Evolutionary conservation across 2,797 vertebrate genomes (phyloP).

Genomic region (Lepilemur ruficaudatus): DNA sequence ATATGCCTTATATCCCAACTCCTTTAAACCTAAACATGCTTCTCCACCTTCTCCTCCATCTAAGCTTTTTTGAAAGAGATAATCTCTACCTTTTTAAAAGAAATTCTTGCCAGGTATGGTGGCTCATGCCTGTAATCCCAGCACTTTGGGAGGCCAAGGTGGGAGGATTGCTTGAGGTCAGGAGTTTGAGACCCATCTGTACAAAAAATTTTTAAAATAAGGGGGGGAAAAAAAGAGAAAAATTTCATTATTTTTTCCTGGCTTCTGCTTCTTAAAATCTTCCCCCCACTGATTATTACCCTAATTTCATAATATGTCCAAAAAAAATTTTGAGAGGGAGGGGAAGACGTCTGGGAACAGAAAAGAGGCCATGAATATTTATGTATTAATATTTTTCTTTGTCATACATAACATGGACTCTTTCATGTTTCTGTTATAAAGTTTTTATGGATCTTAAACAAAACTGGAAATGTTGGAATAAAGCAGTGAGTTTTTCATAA

Average conservation of each 20-base stretch:
- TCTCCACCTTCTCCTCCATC: background rate
- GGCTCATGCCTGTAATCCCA: background rate
- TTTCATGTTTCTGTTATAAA: conserved; percentile 13
- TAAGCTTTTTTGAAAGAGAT: background rate
- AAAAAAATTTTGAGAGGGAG: background rate
- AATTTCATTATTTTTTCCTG: background rate
- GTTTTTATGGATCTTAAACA: conserved; percentile 18
- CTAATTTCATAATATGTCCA: background rate
- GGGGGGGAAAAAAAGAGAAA: background rate
- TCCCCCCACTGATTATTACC: background rate
- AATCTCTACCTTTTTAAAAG: background rate
- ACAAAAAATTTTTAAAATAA: background rate
- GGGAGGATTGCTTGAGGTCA: background rate
- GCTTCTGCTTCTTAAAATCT: background rate
- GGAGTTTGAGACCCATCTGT: background rate
- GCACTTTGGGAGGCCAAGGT: background rate
- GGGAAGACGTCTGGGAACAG: background rate
- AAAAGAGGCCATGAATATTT: background rate
- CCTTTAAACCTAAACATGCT: background rate
- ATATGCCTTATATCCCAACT: background rate
- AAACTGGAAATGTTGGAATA: background rate
- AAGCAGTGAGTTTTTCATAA: conserved; percentile 8
- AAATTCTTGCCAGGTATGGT: background rate
- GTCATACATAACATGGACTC: background rate
- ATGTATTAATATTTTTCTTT: conserved; percentile 1